phyloP scores from a whole-genome alignment of 2,888 invertebrate species.

The Drosophila putrida region DNA sequence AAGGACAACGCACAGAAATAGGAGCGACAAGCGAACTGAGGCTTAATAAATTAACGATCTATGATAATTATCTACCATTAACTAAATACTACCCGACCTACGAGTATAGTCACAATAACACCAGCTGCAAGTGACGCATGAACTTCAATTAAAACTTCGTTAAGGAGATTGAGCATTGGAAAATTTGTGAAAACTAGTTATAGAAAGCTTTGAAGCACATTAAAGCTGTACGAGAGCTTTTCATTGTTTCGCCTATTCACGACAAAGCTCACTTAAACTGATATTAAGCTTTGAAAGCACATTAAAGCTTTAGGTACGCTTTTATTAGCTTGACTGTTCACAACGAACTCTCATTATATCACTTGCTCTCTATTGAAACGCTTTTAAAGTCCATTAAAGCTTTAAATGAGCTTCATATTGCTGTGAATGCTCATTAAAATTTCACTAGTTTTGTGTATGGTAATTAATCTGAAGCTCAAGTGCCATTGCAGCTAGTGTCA shows the following conservation, averaged over 20 bases:
- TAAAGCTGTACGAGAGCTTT: background rate
- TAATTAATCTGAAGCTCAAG: background rate
- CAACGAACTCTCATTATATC: background rate
- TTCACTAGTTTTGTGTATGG: background rate
- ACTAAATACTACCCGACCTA: conserved; percentile 52
- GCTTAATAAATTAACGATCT: conserved; percentile 69
- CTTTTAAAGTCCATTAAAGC: conserved; percentile 3
- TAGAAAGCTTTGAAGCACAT: background rate
- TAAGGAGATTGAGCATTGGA: background rate
- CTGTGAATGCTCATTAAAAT: background rate
- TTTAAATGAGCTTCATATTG: background rate
- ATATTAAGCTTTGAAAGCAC: background rate
- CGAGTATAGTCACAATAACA: conserved; percentile 19
- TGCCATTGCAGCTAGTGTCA: conserved; percentile 16
- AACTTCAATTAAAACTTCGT: background rate
- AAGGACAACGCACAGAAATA: conserved; percentile 44
- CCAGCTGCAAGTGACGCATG: conserved; percentile 6
- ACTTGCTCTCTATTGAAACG: background rate
- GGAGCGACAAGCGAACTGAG: conserved; percentile 48
- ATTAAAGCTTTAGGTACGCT: background rate
- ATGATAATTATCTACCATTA: conserved; percentile 54
- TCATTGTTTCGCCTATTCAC: background rate
- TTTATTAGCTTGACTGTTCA: background rate
- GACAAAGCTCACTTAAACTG: background rate
- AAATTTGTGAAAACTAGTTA: background rate